These are phyloP conservation scores for Martes flavigula DNA, from an alignment of 2,797 vertebrate genomes.

Conservation along the genomic window DNA sequence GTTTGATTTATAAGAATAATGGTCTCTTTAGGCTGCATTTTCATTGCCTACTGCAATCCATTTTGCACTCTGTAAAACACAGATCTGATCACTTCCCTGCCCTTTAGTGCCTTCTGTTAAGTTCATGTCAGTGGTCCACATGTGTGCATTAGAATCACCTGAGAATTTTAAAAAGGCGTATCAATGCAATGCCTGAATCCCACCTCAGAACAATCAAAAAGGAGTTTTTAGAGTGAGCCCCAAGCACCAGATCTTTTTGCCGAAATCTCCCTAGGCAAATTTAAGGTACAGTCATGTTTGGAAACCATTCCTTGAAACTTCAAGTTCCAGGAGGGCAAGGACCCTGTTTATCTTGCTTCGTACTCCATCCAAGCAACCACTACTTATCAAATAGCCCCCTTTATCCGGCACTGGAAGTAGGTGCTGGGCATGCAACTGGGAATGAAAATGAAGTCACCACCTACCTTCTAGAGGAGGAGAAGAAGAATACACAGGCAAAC, in stretches of 20 bases:
- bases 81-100: not conserved
- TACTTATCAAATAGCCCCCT: not conserved
- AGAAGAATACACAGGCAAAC: not conserved
- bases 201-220: not conserved
- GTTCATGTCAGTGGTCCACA: not conserved
- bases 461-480: not conserved
- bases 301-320: not conserved
- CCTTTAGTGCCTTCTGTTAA: not conserved
- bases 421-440: not conserved
- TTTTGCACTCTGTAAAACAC: not conserved
- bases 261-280: not conserved
- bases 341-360: not conserved
- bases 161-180: not conserved
- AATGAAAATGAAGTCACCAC: not conserved
- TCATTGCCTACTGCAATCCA: not conserved
- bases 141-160: not conserved
- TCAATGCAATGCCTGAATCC: not conserved
- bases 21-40: not conserved
- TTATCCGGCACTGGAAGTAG: not conserved
- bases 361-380: not conserved
- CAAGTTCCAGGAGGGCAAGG: not conserved
- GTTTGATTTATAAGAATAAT: not conserved
- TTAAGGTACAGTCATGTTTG: not conserved
- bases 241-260: not conserved
- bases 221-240: not conserved